Evolutionary conservation across 2,888 invertebrate genomes (phyloP).

Genomic region (Apamea crenata): DNA sequence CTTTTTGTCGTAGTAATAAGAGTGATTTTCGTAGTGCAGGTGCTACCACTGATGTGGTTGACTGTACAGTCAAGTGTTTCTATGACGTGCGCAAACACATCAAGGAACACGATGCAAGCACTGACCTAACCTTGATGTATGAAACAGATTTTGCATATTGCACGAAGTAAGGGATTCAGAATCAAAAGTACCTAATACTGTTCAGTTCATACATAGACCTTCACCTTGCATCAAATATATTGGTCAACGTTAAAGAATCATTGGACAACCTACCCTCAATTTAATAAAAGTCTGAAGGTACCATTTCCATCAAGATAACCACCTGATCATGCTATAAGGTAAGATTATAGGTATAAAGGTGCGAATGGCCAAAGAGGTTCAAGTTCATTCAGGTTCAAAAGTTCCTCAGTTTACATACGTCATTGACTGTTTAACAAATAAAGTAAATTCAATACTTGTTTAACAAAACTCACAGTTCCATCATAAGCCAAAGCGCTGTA

Average conservation of each 20-base stretch:
- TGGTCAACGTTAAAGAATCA: not conserved
- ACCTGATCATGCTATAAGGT: not conserved
- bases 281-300: not conserved
- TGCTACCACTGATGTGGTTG: not conserved
- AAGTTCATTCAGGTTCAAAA: constrained; percentile 51
- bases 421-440: constrained; percentile 10
- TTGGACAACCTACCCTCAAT: not conserved
- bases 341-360: too few species aligned
- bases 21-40: not conserved
- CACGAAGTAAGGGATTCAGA: not conserved
- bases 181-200: not conserved
- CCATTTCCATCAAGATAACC: not conserved
- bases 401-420: constrained; percentile 34
- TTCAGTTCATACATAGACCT: not conserved
- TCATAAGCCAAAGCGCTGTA: constrained; percentile 22
- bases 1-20: not conserved
- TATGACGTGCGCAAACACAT: constrained; percentile 29
- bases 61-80: constrained; percentile 9
- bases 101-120: constrained; percentile 24
- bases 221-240: not conserved
- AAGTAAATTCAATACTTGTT: constrained; percentile 4
- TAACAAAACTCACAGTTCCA: not conserved
- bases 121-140: constrained; percentile 27
- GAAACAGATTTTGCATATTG: not conserved
- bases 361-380: constrained; percentile 3